Evolutionary conservation across 2,888 invertebrate genomes (phyloP), one percentile per base, ranked within the genome.

Genomic region (Dryomyza anilis): DNA sequence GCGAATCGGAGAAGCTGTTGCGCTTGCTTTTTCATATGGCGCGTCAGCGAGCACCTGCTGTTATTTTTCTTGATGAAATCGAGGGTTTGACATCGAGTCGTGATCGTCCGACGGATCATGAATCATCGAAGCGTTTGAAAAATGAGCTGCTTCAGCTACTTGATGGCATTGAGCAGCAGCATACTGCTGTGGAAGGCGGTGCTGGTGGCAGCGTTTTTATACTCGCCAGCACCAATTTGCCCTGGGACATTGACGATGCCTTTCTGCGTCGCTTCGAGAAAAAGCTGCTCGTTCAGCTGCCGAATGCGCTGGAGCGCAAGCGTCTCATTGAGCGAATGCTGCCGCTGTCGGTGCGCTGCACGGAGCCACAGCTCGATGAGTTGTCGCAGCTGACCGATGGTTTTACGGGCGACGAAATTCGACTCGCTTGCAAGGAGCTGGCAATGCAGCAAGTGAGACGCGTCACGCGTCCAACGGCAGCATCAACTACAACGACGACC

Each of bases 1-100:
- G 97, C 0, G 97, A 98, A 73, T 96, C 96, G 0, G 97, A 97
- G 84, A 96, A 96, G 84, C 89, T 95, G 72, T 87, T 97, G 48
- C 89, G 94, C 0, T 90, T 94, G 0, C 85, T 97, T 50, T 96
- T 96, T 81, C 94, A 96, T 72, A 85, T 95, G 83, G 96, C 97
- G 0, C 87, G 90, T 39, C 88, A 89, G 78, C 90, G 92, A 77
- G 89, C 95, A 0, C 97, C 97, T 0, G 91, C 95, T 0, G 92
- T 95, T 10, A 93, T 97, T 74, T 97, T 97, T 82, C 88, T 97
- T 56, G 97, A 97, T 78, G 97, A 97, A 84, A 87, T 96, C 65
- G 97, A 97, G 78, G 91, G 95, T 14, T 82, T 96, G 33, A 91
- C 93, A 21, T 89, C 92, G 2, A 85, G 85, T 64, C 85, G 88